Percentiles rank a stretch among this genome's conserved stretches.
Evolutionary conservation across 2,113 vertebrate genomes (phyloP).

Genomic region (Mandrillus leucophaeus): DNA sequence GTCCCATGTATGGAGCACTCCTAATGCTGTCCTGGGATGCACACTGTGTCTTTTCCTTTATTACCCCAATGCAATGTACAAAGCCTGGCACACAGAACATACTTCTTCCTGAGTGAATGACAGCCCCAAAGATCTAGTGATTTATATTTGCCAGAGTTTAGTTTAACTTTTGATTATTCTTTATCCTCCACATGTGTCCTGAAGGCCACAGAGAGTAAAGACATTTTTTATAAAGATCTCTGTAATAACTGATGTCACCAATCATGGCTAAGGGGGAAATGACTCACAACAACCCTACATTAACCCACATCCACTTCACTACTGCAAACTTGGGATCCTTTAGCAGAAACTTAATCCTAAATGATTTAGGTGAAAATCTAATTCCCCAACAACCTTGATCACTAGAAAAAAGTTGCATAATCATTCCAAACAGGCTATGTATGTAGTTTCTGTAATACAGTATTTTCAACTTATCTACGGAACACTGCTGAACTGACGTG

Average conservation of each 20-base stretch:
- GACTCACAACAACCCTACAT: not conserved
- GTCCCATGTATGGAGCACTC: not conserved
- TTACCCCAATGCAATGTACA: not conserved
- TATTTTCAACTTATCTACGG: conserved; percentile 39
- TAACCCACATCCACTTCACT: not conserved
- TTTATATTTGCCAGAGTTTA: not conserved
- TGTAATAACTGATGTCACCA: not conserved
- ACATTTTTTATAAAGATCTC: not conserved
- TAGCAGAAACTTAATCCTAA: not conserved
- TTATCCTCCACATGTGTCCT: not conserved
- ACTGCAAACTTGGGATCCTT: not conserved
- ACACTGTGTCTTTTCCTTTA: not conserved
- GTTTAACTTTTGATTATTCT: not conserved
- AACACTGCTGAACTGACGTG: conserved; percentile 18
- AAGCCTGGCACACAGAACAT: not conserved
- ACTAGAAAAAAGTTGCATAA: not conserved
- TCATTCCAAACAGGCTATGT: conserved; percentile 23
- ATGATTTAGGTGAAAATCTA: not conserved
- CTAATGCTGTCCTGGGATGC: not conserved
- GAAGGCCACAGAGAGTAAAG: not conserved
- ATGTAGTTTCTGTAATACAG: conserved; percentile 1
- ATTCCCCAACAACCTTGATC: not conserved
- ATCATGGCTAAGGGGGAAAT: not conserved
- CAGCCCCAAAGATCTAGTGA: not conserved
- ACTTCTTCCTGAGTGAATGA: not conserved